phyloP scores from a whole-genome alignment of 2,113 vertebrate genomes.

The Pipa parva region DNA sequence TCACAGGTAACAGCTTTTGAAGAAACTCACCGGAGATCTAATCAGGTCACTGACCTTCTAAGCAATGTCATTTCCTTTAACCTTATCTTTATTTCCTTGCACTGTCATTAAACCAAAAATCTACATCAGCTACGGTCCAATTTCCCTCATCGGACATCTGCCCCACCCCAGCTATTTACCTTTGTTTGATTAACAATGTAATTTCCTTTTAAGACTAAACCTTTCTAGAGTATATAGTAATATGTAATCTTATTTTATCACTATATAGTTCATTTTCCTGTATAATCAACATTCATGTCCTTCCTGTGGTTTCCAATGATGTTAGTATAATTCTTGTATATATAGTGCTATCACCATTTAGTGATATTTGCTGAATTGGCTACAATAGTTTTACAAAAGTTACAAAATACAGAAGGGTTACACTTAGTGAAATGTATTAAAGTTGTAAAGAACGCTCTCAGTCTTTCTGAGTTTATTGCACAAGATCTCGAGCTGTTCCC shows the following conservation, averaged over 20 bases:
- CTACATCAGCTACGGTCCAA: slow-evolving; percentile 64
- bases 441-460: too few species aligned
- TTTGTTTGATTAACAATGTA: slow-evolving; percentile 88
- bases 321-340: too few species aligned
- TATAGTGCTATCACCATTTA: too few species aligned
- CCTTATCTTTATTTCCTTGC: slow-evolving; percentile 74
- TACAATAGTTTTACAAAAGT: too few species aligned
- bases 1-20: slow-evolving; percentile 76
- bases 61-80: slow-evolving; percentile 60
- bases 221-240: slow-evolving; percentile 45
- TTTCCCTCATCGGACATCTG: slow-evolving; percentile 69
- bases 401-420: too few species aligned
- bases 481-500: too few species aligned
- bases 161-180: slow-evolving; percentile 79
- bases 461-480: too few species aligned
- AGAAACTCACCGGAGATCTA: slow-evolving; percentile 70
- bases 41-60: slow-evolving; percentile 83
- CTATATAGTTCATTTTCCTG: not conserved
- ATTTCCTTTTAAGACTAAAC: slow-evolving; percentile 85
- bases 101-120: slow-evolving; percentile 81
- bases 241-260: slow-evolving; percentile 21
- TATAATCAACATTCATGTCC: not conserved
- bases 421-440: too few species aligned
- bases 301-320: too few species aligned
- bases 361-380: too few species aligned